Percentiles rank a stretch among this genome's conserved stretches.
phyloP scores from a whole-genome alignment of 2,888 invertebrate genomes.

The Xylota sylvarum region DNA sequence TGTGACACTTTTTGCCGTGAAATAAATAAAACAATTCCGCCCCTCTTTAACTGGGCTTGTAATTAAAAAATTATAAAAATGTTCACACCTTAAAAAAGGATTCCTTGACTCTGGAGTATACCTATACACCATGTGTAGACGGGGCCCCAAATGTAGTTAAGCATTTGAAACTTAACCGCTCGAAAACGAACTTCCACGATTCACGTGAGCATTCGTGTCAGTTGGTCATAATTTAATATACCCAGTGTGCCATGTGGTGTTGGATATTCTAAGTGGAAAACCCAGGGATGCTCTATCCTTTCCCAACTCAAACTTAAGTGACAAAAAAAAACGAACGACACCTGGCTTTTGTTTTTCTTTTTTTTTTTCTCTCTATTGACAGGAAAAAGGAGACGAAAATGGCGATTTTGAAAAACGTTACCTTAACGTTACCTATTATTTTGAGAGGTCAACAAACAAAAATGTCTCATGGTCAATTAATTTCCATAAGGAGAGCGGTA shows the following conservation, averaged over 20 bases:
- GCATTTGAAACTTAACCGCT: conserved; percentile 73
- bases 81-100: conserved; percentile 74
- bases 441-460: not conserved
- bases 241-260: conserved; percentile 51
- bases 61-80: conserved; percentile 77
- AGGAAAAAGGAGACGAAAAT: conserved; percentile 37
- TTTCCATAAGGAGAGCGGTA: conserved; percentile 38
- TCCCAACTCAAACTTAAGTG: conserved; percentile 25
- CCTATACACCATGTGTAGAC: not conserved
- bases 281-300: conserved; percentile 39
- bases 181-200: conserved; percentile 67
- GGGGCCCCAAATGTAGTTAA: conserved; percentile 44
- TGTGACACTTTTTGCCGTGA: conserved; percentile 33
- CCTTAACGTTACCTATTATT: no score
- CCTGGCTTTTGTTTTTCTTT: conserved; percentile 41
- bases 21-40: conserved; percentile 44
- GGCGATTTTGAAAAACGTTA: conserved; percentile 38
- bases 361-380: conserved; percentile 11
- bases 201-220: conserved; percentile 74
- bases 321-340: conserved; percentile 21
- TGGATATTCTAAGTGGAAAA: conserved; percentile 31
- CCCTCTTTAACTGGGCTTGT: conserved; percentile 36
- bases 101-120: conserved; percentile 31
- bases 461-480: conserved; percentile 54
- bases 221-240: conserved; percentile 61